Evolutionary conservation across 2,888 invertebrate genomes (phyloP), one percentile per base, ranked within the genome.

Genomic region (Cheilosia soror): DNA sequence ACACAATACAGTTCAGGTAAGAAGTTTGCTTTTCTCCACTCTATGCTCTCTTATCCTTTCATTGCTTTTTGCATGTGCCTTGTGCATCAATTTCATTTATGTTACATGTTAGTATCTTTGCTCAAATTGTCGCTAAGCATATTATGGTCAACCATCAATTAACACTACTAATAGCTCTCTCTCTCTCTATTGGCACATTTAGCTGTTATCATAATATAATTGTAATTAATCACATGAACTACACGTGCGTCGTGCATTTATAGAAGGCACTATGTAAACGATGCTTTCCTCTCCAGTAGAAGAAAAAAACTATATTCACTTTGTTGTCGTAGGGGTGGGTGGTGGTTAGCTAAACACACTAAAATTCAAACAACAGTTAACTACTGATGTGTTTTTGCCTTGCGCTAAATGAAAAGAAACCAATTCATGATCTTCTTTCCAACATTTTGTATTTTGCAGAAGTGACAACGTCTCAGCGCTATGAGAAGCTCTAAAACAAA

Each of bases 1-100:
- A 98, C 98, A 44, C 98, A 98, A 93, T 98, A 98, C 92, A 98
- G 97, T 93, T 97, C 97, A 90, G 97, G 97, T 97, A 93, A 94
- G 95, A 94, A n/a, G 1, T 44, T 25, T 13, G 29, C 55, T 62
- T 57, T 29, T 40, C 20, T 29, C 9, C 13, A 33, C 40, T 66
- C 83, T 72, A 78, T 57, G 51, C 29, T 11, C 31, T 33, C 58
- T 13, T 7, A 33, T 42, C 9, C 20, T 40, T 42, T 31, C 69
- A 65, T 62, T 80, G 65, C 44, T 66, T 57, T 71, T 42, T 89
- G 85, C 88, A 86, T 89, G 88, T 80, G 81, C 75, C 84, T 87
- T 83, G 78, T 83, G 83, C 78, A 73, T 72, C 29, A 2, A 63
- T 58, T 69, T 31, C 27, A n/a, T 58, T 27, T 42, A 13, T 57